phyloP scores from a whole-genome alignment of 1,140 invertebrate species.

The Drosophila lacteicornis region DNA sequence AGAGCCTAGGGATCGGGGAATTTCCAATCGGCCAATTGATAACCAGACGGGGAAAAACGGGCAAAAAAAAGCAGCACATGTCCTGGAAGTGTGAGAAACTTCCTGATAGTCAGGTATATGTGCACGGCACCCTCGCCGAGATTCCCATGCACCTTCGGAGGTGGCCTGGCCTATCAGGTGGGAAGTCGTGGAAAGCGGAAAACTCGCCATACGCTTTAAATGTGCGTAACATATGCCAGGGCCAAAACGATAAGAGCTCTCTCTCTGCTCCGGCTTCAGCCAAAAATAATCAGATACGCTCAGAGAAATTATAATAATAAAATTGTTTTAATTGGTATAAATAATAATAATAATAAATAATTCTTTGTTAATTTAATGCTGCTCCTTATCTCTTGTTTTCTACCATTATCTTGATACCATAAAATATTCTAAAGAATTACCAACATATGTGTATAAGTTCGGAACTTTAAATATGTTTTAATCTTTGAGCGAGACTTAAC shows the following conservation, averaged over 20 bases:
- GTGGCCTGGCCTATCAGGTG: slow-evolving; percentile 54
- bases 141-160: slow-evolving; percentile 48
- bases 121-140: slow-evolving; percentile 19
- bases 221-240: slow-evolving; percentile 80
- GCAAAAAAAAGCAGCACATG: slow-evolving; percentile 53
- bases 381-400: too few species aligned
- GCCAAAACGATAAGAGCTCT: slow-evolving; percentile 67
- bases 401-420: too few species aligned
- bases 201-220: slow-evolving; percentile 80
- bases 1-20: slow-evolving; percentile 47
- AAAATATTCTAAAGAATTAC: too few species aligned
- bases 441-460: too few species aligned
- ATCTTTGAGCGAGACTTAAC: background rate
- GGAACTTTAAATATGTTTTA: too few species aligned
- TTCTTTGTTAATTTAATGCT: too few species aligned
- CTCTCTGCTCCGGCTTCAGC: slow-evolving; percentile 35
- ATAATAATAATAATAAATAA: too few species aligned
- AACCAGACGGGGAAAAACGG: slow-evolving; percentile 67
- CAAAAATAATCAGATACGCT: slow-evolving; percentile 35
- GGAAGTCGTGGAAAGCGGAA: slow-evolving; percentile 47
- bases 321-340: background rate
- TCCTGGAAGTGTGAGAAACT: slow-evolving; percentile 67
- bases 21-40: slow-evolving; percentile 74
- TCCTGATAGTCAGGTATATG: slow-evolving; percentile 38
- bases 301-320: background rate